Evolutionary conservation across 2,888 invertebrate genomes (phyloP), one percentile per base, ranked within the genome.

Genomic region (Euproctis similis): DNA sequence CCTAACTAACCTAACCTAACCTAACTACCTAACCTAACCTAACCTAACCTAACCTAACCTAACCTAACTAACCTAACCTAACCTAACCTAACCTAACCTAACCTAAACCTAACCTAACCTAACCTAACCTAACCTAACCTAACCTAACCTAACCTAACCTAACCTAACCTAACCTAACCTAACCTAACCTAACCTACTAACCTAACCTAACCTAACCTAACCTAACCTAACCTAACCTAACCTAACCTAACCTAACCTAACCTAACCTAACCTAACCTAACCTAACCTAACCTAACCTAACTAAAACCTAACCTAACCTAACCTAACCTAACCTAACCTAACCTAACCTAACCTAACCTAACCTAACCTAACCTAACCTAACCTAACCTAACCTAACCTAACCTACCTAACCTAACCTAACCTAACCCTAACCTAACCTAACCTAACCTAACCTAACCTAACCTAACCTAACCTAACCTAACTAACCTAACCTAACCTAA

Each of bases 31-130:
- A 28, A 37, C 35, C 36, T 39, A 21, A 21, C 21, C 21, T 21
- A 21, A 44, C 41, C 40, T 37, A 38, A 41, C 41, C 40, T 37
- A 38, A 44, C 40, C 38, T 37, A 34, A 35, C 39, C 39, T 36
- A 39, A 39, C 31, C 32, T 28, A 31, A 34, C 30, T 30, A 36
- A 39, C 35, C 33, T 32, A 39, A 39, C 36, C 35, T 32, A 44
- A 38, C 32, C 35, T 31, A 39, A 42, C 37, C 39, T 39, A 38
- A 42, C 31, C 37, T 34, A 35, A 38, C 32, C 36, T 39, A 39
- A n/a, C n/a, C n/a, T n/a, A n/a, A n/a, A n/a, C n/a, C n/a, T n/a
- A n/a, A n/a, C n/a, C n/a, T n/a, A n/a, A 42, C 38, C 42, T 35
- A 37, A 42, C 34, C 36, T 35, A 42, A 42, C 20, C 38, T 34